Evolutionary conservation across 2,888 invertebrate genomes (phyloP).

Genomic region (Yponomeuta cagnagella): DNA sequence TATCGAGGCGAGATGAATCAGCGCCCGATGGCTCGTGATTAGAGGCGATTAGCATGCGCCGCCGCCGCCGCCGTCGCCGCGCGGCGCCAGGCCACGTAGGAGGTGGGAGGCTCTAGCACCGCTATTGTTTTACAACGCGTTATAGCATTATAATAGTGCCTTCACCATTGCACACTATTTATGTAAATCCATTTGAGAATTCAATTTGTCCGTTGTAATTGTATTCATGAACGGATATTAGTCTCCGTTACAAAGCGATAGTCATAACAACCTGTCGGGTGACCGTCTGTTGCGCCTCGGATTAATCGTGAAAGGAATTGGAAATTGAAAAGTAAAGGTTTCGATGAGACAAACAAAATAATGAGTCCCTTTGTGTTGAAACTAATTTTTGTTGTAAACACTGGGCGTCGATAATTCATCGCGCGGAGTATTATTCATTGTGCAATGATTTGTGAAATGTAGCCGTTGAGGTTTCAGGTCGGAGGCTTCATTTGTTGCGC

Average conservation of each 20-base stretch:
- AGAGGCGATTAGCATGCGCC: slow-evolving; percentile 69
- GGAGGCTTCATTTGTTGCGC: slow-evolving; percentile 55
- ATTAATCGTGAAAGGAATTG: slow-evolving; percentile 13
- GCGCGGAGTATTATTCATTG: slow-evolving; percentile 34
- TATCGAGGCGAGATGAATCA: slow-evolving; percentile 63
- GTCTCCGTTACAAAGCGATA: slow-evolving; percentile 29
- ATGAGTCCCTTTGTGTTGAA: slow-evolving; percentile 11
- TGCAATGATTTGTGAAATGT: slow-evolving; percentile 36
- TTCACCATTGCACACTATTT: slow-evolving; percentile 68
- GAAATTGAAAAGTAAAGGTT: background rate
- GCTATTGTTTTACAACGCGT: slow-evolving; percentile 69
- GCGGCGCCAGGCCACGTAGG: slow-evolving; percentile 47
- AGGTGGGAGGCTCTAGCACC: slow-evolving; percentile 58
- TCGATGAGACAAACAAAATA: slow-evolving; percentile 4
- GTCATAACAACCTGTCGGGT: slow-evolving; percentile 40
- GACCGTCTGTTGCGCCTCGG: background rate
- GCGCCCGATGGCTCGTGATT: slow-evolving; percentile 68
- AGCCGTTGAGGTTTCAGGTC: slow-evolving; percentile 42
- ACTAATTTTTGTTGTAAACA: slow-evolving; percentile 18
- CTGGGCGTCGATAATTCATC: slow-evolving; percentile 19
- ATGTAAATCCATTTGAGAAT: slow-evolving; percentile 69
- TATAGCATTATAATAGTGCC: slow-evolving; percentile 61
- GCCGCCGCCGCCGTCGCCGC: slow-evolving; percentile 27
- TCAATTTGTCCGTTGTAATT: slow-evolving; percentile 66
- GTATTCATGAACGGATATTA: slow-evolving; percentile 57